These are phyloP conservation scores for Liolophura sinensis DNA, from an alignment of 1,140 invertebrate genomes.

Conservation along the genomic window DNA sequence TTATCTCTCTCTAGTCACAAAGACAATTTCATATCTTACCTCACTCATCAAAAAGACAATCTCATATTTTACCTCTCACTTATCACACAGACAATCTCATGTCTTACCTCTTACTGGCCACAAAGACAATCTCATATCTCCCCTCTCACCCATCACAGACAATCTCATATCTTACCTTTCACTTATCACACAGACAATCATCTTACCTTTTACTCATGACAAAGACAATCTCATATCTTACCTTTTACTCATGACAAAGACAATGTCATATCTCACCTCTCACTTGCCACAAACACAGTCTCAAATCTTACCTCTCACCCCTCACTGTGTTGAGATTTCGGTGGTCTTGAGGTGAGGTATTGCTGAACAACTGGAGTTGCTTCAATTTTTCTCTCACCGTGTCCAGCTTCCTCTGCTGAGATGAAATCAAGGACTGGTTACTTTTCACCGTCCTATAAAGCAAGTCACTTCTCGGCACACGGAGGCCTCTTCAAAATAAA, in stretches of 20 bases:
- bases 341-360: slow-evolving; percentile 8
- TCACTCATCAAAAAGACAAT: no score
- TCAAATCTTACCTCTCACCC: not conserved
- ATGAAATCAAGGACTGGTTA: slow-evolving; percentile 46
- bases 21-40: no score
- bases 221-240: not conserved
- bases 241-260: no score
- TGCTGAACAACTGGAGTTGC: slow-evolving; percentile 36
- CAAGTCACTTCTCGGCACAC: slow-evolving; percentile 44
- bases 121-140: no score
- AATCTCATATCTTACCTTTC: no score
- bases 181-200: no score
- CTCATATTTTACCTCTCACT: no score
- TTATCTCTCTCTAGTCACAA: no score
- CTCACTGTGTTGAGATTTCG: not conserved
- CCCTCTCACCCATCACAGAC: no score
- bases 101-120: no score
- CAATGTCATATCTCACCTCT: not conserved
- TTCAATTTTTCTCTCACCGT: slow-evolving; percentile 40
- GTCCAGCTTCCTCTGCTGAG: slow-evolving; percentile 33
- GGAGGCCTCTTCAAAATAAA: slow-evolving; percentile 14
- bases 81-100: no score
- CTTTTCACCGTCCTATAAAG: slow-evolving; percentile 53
- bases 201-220: not conserved
- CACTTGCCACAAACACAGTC: no score